These are phyloP conservation scores for human (Homo sapiens) DNA, from an alignment of 2,113 vertebrate genomes.

Conservation along the genomic window GRCh38 chr20:887501-888000, in stretches of 20 bases:
- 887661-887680: not conserved
- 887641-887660: not conserved
- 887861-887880: not conserved
- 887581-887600: constrained; percentile 1
- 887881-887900: not conserved
- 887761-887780: not conserved
- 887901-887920: not conserved
- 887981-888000: not conserved
- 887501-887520: not conserved
- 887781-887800: not conserved
- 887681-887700: not conserved
- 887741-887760: not conserved
- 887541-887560: not conserved
- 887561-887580: not conserved
- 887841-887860: not conserved
- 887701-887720: not conserved
- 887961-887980: not conserved
- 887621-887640: not conserved
- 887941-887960: not conserved
- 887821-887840: not conserved
- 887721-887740: not conserved
- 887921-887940: not conserved
- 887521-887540: not conserved
- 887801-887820: not conserved
- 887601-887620: constrained; percentile 6